Conservation (phyloP, 2,113 vertebrate genomes). For the Ctenomys sociabilis region DNA sequence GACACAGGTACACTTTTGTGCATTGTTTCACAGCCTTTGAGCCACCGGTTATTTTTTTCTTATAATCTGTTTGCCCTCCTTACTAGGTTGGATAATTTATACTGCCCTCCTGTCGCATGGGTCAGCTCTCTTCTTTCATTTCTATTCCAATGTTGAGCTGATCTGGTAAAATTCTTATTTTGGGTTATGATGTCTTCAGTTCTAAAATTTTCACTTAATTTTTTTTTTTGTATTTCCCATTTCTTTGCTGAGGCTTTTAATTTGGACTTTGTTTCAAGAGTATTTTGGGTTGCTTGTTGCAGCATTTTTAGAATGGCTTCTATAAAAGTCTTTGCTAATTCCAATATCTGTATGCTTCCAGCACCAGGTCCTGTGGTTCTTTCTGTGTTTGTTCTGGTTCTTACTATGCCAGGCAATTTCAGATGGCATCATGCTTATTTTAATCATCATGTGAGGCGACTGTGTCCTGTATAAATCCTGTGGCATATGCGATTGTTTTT, state of each 20-base stretch:
- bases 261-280: conserved; percentile 42
- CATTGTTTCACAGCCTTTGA: neutral
- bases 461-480: neutral
- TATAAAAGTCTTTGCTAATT: neutral
- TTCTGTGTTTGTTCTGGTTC: neutral
- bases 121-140: neutral
- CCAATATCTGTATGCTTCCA: neutral
- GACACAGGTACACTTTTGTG: neutral
- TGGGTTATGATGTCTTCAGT: neutral
- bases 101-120: neutral
- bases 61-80: neutral
- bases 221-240: neutral
- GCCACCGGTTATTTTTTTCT: too few species aligned
- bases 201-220: neutral
- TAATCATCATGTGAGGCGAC: neutral
- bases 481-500: neutral
- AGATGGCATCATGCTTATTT: neutral
- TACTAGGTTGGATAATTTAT: neutral
- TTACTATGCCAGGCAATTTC: neutral
- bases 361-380: neutral
- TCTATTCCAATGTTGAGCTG: neutral
- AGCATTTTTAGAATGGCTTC: neutral
- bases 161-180: neutral
- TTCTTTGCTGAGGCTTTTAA: neutral
- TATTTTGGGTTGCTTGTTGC: neutral